A percentile compares a stretch with the other conserved stretches of the same genome.
phyloP scores from a whole-genome alignment of 1,140 invertebrate species.

The Mizuhopecten yessoensis region DNA sequence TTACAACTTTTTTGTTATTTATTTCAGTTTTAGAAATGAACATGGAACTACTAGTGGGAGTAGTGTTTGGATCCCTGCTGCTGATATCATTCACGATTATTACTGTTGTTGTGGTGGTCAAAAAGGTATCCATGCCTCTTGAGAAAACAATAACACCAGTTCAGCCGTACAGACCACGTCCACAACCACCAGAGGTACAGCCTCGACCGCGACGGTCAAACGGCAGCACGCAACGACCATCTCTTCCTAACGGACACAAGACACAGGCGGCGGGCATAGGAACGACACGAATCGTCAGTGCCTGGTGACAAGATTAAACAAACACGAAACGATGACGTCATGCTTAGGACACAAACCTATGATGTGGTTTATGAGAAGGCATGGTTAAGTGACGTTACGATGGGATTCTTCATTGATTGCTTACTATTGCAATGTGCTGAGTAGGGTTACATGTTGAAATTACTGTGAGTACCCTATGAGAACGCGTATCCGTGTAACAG shows the following conservation, averaged over 20 bases:
- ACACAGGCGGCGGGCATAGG: neutral
- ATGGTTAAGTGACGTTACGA: neutral
- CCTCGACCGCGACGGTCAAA: neutral
- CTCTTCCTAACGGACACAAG: slow-evolving; percentile 5
- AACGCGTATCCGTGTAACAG: too few relatives aligned
- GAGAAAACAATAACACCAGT: slow-evolving; percentile 55
- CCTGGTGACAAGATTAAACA: neutral
- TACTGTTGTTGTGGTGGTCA: slow-evolving; percentile 56
- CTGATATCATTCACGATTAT: slow-evolving; percentile 57
- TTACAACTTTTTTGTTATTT: too few relatives aligned
- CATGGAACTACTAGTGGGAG: slow-evolving; percentile 50
- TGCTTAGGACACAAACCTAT: too few relatives aligned
- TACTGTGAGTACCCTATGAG: too few relatives aligned
- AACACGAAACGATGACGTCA: neutral
- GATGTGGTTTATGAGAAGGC: too few relatives aligned
- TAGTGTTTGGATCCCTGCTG: slow-evolving; percentile 53
- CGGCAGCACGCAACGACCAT: neutral
- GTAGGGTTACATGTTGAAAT: too few relatives aligned
- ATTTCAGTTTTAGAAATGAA: slow-evolving; percentile 52
- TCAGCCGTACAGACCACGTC: slow-evolving; percentile 46
- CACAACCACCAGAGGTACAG: neutral
- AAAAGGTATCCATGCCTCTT: slow-evolving; percentile 48
- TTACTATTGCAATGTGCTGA: neutral
- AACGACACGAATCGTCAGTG: neutral
- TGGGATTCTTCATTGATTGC: neutral